These are phyloP conservation scores for Rhea americana DNA, from an alignment of 2,113 vertebrate genomes.

Conservation along the genomic window DNA sequence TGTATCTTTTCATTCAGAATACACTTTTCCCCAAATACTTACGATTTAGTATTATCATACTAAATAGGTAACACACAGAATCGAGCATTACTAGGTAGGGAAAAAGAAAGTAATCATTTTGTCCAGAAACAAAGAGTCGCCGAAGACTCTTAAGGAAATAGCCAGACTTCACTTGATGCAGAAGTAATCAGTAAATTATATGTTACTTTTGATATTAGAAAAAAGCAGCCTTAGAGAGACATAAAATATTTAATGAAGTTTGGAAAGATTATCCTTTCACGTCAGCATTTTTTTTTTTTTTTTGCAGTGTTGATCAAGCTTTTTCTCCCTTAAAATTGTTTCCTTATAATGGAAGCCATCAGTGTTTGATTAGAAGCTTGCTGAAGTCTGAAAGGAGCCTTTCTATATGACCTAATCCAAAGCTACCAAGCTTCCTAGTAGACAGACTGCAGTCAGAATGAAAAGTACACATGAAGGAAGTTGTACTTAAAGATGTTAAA, in stretches of 20 bases:
- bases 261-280: slow-evolving; percentile 23
- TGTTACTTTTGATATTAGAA: slow-evolving; percentile 33
- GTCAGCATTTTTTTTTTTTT: slow-evolving; percentile 18
- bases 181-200: slow-evolving; percentile 54
- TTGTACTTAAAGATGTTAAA: neutral
- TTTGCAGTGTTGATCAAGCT: neutral
- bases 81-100: neutral
- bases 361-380: neutral
- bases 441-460: neutral
- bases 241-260: slow-evolving; percentile 57
- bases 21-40: neutral
- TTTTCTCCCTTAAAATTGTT: neutral
- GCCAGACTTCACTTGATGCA: slow-evolving; percentile 19
- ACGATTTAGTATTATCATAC: neutral
- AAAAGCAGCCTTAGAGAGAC: slow-evolving; percentile 25
- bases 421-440: neutral
- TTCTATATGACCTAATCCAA: neutral
- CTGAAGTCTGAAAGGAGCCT: neutral
- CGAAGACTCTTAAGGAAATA: slow-evolving; percentile 31
- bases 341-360: neutral
- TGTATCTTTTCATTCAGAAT: neutral
- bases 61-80: neutral
- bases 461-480: neutral
- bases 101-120: slow-evolving; percentile 12
- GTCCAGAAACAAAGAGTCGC: slow-evolving; percentile 19